Evolutionary conservation across 1,140 invertebrate genomes (phyloP).

Genomic region (Mesaphorura yosii): DNA sequence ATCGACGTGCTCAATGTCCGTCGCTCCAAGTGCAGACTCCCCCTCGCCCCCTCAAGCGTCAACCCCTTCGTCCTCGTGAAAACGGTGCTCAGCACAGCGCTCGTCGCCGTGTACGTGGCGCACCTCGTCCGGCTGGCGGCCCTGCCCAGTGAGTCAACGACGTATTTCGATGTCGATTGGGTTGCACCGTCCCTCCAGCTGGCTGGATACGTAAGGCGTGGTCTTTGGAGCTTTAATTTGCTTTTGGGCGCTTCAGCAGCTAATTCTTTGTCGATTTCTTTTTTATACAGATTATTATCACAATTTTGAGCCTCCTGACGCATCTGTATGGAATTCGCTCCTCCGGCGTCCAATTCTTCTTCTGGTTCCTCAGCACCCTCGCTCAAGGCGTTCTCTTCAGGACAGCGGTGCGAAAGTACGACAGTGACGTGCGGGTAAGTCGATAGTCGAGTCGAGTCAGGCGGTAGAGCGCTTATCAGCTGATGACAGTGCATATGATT

Average conservation of each 20-base stretch:
- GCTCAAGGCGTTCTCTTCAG: slow-evolving; percentile 60
- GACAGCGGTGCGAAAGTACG: slow-evolving; percentile 35
- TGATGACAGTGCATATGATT: background rate
- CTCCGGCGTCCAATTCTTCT: slow-evolving; percentile 77
- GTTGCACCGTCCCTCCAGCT: background rate
- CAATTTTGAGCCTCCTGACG: slow-evolving; percentile 59
- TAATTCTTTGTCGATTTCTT: slow-evolving; percentile 4
- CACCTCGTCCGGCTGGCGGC: background rate
- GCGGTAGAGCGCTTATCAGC: background rate
- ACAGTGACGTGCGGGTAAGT: no score
- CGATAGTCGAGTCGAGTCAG: background rate
- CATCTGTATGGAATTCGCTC: slow-evolving; percentile 67
- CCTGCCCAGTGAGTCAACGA: background rate
- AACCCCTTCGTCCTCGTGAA: background rate
- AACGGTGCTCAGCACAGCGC: background rate
- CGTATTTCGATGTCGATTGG: background rate
- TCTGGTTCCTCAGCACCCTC: slow-evolving; percentile 65
- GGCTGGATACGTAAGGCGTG: background rate
- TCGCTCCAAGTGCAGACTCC: background rate
- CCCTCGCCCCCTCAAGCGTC: background rate
- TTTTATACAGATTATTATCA: slow-evolving; percentile 52
- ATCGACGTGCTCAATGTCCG: background rate
- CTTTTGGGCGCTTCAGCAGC: background rate
- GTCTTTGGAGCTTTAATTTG: background rate
- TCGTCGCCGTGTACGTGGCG: background rate